Evolutionary conservation across 1,140 invertebrate genomes (phyloP), one percentile per base, ranked within the genome.

Genomic region (Centruroides vittatus): DNA sequence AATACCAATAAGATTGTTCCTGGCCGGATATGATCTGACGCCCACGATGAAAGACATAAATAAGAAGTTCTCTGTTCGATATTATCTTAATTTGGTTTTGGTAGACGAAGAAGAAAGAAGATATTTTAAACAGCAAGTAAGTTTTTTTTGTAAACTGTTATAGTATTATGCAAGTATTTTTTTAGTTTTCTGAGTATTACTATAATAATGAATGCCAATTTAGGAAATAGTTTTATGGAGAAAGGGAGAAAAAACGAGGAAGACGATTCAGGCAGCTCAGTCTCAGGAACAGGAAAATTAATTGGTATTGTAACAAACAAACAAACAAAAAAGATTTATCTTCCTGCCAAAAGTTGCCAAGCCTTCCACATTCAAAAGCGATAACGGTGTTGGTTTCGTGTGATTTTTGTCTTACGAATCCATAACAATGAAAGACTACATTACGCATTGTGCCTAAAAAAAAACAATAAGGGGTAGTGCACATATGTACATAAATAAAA

Each of bases 11-110:
- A 81, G 97, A 67, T 88, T 99, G 41, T 99, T 99, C 74, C 74
- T 99, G 61, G 93, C 92, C 68, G 95, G 95, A 4, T 99, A 99
- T 72, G 96, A 99, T 73, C 77, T 99, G 47, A 97, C 95, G 35
- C 96, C 97, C 12, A 98, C 95, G 5, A 98, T 99, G 95, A 82
- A 93, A 61, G 97, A 99, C 72, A 96, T 99, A 55, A 98, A 98
- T 72, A 99, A 99, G 74, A 98, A 99, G 72, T 99, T 99, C 75
- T 98, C 94, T 64, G 95, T 99, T 6, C 82, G 93, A 66, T 99
- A 99, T 77, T 98, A 94, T 74, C 81, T 99, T 35, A 99, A 99
- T 79, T 78, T 99, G 64, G 97, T 99, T 49, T 79, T 99, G 7
- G 96, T 99, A 80, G 97, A 99, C 73, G 98, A 98, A 66, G 97